phyloP scores from a whole-genome alignment of 2,888 invertebrate species.

The Brenthis daphne region DNA sequence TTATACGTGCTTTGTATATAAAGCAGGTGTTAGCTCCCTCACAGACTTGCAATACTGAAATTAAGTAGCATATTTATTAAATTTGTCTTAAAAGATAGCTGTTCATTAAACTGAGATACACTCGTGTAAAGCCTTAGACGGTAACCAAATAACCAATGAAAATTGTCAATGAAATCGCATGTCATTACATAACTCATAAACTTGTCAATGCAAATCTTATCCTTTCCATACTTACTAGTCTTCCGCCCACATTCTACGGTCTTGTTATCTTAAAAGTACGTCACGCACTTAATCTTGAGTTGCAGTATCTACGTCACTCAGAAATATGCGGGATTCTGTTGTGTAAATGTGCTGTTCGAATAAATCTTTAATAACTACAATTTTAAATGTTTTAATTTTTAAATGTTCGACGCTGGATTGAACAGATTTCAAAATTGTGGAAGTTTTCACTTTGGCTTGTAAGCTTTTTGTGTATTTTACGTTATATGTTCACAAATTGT shows the following conservation, averaged over 20 bases:
- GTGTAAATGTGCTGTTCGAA: no score
- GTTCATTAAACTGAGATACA: background rate
- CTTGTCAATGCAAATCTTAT: constrained; percentile 9
- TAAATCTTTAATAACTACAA: no score
- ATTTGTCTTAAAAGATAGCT: background rate
- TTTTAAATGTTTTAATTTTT: no score
- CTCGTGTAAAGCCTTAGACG: background rate
- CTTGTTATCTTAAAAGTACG: constrained; percentile 22
- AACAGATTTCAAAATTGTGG: no score
- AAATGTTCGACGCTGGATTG: no score
- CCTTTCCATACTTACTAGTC: constrained; percentile 20
- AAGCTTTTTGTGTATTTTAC: no score
- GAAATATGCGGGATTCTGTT: background rate
- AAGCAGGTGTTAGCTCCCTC: no score
- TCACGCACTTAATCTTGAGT: constrained; percentile 23
- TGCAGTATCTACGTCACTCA: constrained; percentile 25
- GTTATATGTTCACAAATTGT: no score
- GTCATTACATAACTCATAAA: constrained; percentile 2
- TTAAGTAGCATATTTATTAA: background rate
- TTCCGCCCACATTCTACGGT: constrained; percentile 31
- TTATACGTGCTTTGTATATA: no score
- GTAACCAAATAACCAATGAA: background rate
- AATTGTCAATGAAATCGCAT: constrained; percentile 7
- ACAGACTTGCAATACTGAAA: background rate
- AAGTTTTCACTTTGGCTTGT: no score